Percentiles rank a stretch among this genome's conserved stretches.
phyloP scores from a whole-genome alignment of 2,797 vertebrate species.

The Cynopterus sphinx region DNA sequence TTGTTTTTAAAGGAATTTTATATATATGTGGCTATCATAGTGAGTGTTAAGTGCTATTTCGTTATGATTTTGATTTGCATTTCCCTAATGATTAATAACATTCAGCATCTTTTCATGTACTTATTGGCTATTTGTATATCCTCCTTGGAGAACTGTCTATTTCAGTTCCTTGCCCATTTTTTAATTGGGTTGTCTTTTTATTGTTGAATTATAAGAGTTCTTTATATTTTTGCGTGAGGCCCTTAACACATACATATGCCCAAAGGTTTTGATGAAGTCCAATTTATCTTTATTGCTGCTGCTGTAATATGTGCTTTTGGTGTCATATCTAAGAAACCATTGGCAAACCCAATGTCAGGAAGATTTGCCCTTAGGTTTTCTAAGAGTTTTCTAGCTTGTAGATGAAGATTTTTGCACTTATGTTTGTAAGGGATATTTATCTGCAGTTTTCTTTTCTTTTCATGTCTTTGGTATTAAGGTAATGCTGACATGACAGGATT shows the following conservation, averaged over 20 bases:
- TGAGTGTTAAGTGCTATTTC: not conserved
- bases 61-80: not conserved
- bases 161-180: not conserved
- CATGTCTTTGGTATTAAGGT: not conserved
- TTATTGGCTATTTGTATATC: not conserved
- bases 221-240: not conserved
- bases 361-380: not conserved
- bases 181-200: not conserved
- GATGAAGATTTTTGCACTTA: not conserved
- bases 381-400: not conserved
- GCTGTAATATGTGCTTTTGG: not conserved
- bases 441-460: not conserved
- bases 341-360: not conserved
- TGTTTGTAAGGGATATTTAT: not conserved
- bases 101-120: not conserved
- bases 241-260: not conserved
- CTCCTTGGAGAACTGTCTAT: not conserved
- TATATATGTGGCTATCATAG: not conserved
- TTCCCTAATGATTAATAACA: not conserved
- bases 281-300: not conserved
- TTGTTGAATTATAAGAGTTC: not conserved
- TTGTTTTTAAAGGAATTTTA: not conserved
- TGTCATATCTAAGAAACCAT: not conserved
- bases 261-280: not conserved
- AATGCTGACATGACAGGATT: not conserved